These are phyloP conservation scores for Torymus texanus DNA, from an alignment of 2,888 invertebrate species.

Conservation along the genomic window DNA sequence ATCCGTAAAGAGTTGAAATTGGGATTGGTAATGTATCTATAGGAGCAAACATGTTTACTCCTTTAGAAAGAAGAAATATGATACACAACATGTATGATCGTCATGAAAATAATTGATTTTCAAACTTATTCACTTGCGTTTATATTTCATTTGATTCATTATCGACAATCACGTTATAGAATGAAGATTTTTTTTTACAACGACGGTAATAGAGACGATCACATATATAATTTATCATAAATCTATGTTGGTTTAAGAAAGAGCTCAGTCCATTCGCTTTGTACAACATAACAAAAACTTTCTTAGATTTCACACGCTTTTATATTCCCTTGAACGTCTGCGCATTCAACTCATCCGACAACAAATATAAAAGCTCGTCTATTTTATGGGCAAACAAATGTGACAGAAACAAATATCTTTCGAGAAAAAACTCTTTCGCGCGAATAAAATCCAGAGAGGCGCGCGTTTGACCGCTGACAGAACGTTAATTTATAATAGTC, in stretches of 20 bases:
- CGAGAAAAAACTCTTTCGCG: neutral
- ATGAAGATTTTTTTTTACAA: too few species aligned
- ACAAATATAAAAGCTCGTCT: constrained; percentile 45
- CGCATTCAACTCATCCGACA: constrained; percentile 8
- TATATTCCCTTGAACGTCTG: too few species aligned
- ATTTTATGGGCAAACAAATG: constrained; percentile 52
- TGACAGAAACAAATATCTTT: constrained; percentile 37
- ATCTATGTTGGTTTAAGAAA: neutral
- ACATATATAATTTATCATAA: neutral
- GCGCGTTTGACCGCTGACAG: constrained; percentile 29
- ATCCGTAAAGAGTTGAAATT: constrained; percentile 4
- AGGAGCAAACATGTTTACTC: neutral
- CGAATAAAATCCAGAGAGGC: too few species aligned
- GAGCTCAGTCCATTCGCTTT: neutral
- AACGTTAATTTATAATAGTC: constrained; percentile 54
- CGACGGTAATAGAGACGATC: too few species aligned
- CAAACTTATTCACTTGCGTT: too few species aligned
- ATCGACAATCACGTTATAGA: too few species aligned
- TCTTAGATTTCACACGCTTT: neutral
- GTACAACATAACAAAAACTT: neutral
- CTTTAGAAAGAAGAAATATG: neutral
- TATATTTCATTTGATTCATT: too few species aligned
- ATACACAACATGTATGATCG: neutral
- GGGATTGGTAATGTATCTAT: constrained; percentile 15
- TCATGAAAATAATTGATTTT: too few species aligned